Evolutionary conservation across 2,888 invertebrate species (phyloP).

Genomic region (Eristalis intricaria): DNA sequence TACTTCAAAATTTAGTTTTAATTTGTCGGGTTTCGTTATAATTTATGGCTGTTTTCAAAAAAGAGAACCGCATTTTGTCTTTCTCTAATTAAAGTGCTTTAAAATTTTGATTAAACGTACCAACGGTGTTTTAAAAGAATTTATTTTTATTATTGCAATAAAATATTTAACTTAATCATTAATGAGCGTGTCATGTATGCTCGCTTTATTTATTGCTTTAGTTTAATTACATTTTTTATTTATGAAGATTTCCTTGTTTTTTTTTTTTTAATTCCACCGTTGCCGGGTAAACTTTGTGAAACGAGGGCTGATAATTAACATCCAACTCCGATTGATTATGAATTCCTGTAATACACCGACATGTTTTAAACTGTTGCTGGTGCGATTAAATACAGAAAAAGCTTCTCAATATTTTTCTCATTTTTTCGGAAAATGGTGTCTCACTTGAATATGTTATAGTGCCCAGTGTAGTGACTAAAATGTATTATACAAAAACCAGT

Average conservation of each 20-base stretch:
- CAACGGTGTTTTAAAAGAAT: background rate
- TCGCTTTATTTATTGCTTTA: constrained; percentile 1
- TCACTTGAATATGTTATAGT: no score
- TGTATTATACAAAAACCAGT: background rate
- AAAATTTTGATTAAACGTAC: constrained; percentile 4
- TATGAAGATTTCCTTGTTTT: background rate
- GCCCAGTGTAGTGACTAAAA: background rate
- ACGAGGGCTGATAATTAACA: background rate
- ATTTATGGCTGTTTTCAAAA: background rate
- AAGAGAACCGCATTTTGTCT: background rate
- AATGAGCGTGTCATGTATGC: background rate
- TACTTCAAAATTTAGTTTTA: background rate
- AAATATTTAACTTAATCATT: constrained; percentile 10
- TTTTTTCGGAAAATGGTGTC: no score
- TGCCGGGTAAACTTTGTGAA: background rate
- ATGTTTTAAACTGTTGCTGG: no score
- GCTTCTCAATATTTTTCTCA: background rate
- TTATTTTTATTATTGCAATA: constrained; percentile 26
- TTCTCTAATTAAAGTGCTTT: constrained; percentile 9
- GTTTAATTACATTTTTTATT: constrained; percentile 1
- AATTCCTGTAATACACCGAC: background rate
- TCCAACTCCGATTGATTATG: background rate
- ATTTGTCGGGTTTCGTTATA: background rate
- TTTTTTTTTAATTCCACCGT: background rate
- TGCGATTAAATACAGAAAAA: background rate